A percentile compares a stretch with the other conserved stretches of the same genome.
Conservation (phyloP, 2,797 vertebrate species). For the Myotis planiceps region DNA sequence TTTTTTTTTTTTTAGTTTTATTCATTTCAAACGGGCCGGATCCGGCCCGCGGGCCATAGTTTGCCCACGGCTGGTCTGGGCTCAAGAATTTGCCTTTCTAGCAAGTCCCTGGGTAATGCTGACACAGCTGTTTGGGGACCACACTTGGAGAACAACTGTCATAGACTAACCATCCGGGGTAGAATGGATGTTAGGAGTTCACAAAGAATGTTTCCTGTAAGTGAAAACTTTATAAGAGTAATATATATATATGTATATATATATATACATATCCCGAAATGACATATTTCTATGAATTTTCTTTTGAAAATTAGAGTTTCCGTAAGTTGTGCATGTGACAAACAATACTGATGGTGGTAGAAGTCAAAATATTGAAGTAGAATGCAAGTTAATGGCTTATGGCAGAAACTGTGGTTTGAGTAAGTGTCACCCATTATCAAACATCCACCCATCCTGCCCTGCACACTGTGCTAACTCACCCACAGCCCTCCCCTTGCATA, state of each 20-base stretch:
- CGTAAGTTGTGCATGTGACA: neutral
- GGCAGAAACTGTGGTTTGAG: slow-evolving; percentile 58
- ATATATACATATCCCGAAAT: neutral
- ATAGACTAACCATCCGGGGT: neutral
- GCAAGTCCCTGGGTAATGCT: neutral
- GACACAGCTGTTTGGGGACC: neutral
- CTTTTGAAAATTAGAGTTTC: slow-evolving; percentile 46
- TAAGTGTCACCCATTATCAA: slow-evolving; percentile 57
- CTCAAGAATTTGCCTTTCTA: slow-evolving; percentile 2
- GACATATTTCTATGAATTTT: neutral
- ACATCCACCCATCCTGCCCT: slow-evolving; percentile 50
- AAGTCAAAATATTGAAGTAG: slow-evolving; percentile 36
- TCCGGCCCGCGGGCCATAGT: too few relatives aligned
- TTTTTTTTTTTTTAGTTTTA: too few relatives aligned
- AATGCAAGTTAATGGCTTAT: neutral
- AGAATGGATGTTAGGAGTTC: neutral
- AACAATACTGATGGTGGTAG: slow-evolving; percentile 21
- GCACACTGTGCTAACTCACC: neutral
- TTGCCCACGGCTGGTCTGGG: too few relatives aligned
- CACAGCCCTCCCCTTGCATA: neutral
- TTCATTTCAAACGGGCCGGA: too few relatives aligned
- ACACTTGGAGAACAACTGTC: neutral
- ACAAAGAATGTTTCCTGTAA: neutral
- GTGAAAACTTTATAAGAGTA: neutral
- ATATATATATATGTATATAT: neutral